Evolutionary conservation across 1,140 invertebrate genomes (phyloP).

Genomic region (Bicyclus anynana): DNA sequence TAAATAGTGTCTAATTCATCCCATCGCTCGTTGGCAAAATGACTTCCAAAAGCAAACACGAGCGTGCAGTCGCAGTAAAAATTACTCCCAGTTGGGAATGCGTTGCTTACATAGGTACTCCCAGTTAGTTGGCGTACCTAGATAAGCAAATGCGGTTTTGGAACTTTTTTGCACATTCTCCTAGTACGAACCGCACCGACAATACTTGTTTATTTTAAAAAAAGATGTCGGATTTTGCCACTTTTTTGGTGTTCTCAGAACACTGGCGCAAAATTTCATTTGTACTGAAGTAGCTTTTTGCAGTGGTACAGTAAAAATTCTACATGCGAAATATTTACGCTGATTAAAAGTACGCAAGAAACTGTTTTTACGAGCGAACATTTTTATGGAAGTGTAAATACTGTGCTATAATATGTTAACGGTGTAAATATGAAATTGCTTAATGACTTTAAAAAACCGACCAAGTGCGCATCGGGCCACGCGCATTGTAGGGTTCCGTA

Average conservation of each 20-base stretch:
- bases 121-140: conserved; percentile 9
- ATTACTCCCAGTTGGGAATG: conserved; percentile 10
- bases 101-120: conserved; percentile 13
- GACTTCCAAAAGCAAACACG: conserved; percentile 1
- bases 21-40: background rate
- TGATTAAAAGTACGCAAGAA: conserved; percentile 1
- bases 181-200: background rate
- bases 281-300: background rate
- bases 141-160: conserved; percentile 12
- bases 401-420: background rate
- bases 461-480: too few relatives aligned
- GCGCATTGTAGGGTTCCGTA: too few relatives aligned
- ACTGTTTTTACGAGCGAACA: background rate
- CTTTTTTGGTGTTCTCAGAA: background rate
- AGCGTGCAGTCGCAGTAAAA: background rate
- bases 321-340: conserved; percentile 3
- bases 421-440: background rate
- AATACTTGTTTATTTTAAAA: conserved; percentile 9
- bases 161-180: conserved; percentile 8
- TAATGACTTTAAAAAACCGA: too few relatives aligned
- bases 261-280: background rate
- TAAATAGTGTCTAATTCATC: background rate
- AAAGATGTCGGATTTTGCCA: background rate
- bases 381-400: background rate
- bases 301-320: background rate